These are phyloP conservation scores for Climacteris rufus DNA, from an alignment of 2,113 vertebrate genomes.

Conservation along the genomic window DNA sequence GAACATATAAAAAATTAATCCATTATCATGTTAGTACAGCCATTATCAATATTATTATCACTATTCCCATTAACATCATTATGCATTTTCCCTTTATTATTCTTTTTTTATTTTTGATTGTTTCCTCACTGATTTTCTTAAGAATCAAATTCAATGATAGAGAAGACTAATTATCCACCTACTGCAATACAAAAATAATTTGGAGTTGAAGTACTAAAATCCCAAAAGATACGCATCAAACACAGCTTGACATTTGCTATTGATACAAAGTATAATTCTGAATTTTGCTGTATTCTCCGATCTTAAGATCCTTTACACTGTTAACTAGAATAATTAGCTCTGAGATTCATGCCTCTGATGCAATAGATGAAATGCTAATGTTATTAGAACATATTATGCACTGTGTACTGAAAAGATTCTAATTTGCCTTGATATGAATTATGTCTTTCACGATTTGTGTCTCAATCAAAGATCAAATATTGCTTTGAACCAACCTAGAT, in stretches of 20 bases:
- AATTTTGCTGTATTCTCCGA: background rate
- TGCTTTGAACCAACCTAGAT: constrained; percentile 4
- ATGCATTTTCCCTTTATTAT: background rate
- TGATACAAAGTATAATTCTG: background rate
- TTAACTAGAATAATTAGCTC: background rate
- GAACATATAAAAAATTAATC: background rate
- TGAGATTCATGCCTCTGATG: background rate
- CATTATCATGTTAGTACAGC: background rate
- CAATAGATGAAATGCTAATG: background rate
- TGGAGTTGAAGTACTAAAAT: background rate
- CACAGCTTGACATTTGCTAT: background rate
- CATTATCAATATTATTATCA: too few species aligned
- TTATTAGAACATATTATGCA: background rate
- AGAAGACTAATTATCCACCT: background rate
- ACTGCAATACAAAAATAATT: background rate
- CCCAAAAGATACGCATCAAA: background rate
- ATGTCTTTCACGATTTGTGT: background rate
- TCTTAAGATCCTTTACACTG: background rate
- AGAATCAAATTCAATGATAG: background rate
- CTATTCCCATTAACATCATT: background rate
- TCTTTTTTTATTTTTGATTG: background rate
- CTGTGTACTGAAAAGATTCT: background rate
- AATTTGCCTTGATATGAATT: constrained; percentile 15
- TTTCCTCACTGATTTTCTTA: background rate
- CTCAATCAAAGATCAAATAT: constrained; percentile 15